Evolutionary conservation across 2,113 vertebrate genomes (phyloP), one percentile per base, ranked within the genome.

Genomic region (Hystrix brachyura): DNA sequence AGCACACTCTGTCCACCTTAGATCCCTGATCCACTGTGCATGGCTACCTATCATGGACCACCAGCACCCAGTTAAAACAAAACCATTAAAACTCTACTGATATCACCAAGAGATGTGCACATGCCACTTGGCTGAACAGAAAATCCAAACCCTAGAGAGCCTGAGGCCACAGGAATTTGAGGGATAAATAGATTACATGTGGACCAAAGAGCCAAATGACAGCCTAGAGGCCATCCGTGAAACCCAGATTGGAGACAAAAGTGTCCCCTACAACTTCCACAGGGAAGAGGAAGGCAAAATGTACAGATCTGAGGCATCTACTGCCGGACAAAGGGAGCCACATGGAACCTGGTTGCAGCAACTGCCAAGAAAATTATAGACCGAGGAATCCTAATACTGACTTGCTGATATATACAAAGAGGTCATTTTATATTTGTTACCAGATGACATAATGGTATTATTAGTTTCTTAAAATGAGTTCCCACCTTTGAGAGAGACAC

Each of bases 221-320:
- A 60, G 55, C 17, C 27, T 43, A 32, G 4, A 51, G 43, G 72
- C 69, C 88, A 65, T 11, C 12, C 2, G 12, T 57, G 38, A 62
- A 23, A 72, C 25, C 53, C 76, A 18, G 21, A 15, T 3, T 1
- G 71, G 29, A 48, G 46, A 64, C 1, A 14, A 51, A 23, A 23
- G 57, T 19, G 43, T 32, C 18, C 4, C 0, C 17, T 14, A 17
- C 38, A n/a, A 15, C 53, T 18, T 60, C 34, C 23, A 27, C 7
- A 4, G 15, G 85, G 65, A 62, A n/a, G 67, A 43, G 21, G 86
- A 29, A 18, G 7, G 25, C 53, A 53, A 13, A 71, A n/a, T 5
- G 4, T 1, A 2, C 0, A 53, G 46, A 34, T 1, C 4, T 0
- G 5, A 53, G 7, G 25, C 13, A 60, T 3, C 34, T 1, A 32